Base-by-base conservation (phyloP, 2,888 invertebrate species). In the Cheilosia pagana region DNA sequence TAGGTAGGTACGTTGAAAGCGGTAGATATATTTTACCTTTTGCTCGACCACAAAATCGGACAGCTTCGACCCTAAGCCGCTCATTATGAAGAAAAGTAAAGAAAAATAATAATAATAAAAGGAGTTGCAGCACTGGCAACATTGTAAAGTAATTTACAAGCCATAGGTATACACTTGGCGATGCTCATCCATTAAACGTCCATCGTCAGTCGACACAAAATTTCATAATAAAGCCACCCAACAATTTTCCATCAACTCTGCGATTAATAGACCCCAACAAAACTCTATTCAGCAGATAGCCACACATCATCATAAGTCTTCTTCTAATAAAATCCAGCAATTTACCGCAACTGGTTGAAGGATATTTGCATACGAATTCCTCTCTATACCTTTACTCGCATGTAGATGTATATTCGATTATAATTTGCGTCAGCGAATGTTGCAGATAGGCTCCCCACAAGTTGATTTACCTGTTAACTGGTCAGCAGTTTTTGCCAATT, bases 381-480 rank as follows among this genome's bases (percentile, higher is more conserved):
- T 53, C 57, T 67, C 59, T n/a, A 23, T 23, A 12, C 12, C 21
- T 19, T 21, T 12, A 19, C 12, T 19, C n/a, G 31, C 43, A 35
- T 21, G 28, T 31, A n/a, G 31, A 35, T 21, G 28, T 31, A n/a
- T 53, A 67, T 74, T 75, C 53, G 59, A 79, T 79, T 79, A 23
- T 50, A 85, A 75, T 75, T 85, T 79, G 70, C 75, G 75, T 85
- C 70, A 85, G 79, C 50, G 79, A 79, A 79, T 85, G 70, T 85
- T 85, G 83, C 79, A 68, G 72, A 79, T 35, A 35, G 55, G 59
- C 57, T 67, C 63, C 48, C 70, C 2, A 63, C 19, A 75, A 79
- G 79, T 85, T 85, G 85, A 76, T 85, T 85, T 81, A 85, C 85
- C 85, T 81, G 85, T 85, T 85, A 76, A 81, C 76, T 50, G 55